Evolutionary conservation across 2,888 invertebrate genomes (phyloP).

Genomic region (Cerastoderma edule): DNA sequence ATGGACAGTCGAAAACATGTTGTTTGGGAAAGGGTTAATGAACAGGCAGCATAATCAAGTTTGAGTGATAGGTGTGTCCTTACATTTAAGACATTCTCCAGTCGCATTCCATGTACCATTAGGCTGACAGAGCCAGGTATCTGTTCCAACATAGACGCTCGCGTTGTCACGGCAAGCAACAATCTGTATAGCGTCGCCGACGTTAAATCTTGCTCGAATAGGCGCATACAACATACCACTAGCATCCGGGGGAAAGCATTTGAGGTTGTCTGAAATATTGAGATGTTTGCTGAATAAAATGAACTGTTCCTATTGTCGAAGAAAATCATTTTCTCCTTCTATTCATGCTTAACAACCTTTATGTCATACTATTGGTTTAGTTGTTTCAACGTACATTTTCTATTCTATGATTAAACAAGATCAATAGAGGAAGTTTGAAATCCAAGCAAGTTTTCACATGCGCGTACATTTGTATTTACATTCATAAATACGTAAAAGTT

Average conservation of each 20-base stretch:
- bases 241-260: background rate
- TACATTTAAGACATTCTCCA: background rate
- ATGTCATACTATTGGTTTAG: too few relatives aligned
- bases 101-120: background rate
- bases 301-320: background rate
- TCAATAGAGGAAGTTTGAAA: too few relatives aligned
- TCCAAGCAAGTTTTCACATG: too few relatives aligned
- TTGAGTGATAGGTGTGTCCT: too few relatives aligned
- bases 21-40: constrained; percentile 1
- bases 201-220: background rate
- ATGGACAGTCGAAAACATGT: background rate
- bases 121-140: background rate
- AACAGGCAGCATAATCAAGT: too few relatives aligned
- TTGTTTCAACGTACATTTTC: too few relatives aligned
- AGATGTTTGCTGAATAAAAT: too few relatives aligned
- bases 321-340: background rate
- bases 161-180: constrained; percentile 2
- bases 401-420: too few relatives aligned
- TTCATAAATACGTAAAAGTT: too few relatives aligned
- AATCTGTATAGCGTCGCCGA: background rate
- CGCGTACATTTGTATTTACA: too few relatives aligned
- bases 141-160: background rate
- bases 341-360: background rate
- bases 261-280: background rate
- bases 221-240: background rate